phyloP scores from a whole-genome alignment of 2,113 vertebrate genomes.

The Panthera uncia region DNA sequence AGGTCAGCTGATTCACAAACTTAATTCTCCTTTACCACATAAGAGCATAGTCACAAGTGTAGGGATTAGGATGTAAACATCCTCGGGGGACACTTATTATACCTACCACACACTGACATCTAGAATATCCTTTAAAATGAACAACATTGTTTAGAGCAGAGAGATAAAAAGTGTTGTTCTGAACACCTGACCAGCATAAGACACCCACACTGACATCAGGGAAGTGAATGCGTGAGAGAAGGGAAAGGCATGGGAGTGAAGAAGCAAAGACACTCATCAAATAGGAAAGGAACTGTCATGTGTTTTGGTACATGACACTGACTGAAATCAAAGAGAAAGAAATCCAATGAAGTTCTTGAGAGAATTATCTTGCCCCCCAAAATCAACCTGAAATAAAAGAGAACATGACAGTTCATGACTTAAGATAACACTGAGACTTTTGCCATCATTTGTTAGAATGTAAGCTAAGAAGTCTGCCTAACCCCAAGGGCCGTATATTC shows the following conservation, averaged over 20 bases:
- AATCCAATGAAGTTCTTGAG: slow-evolving; percentile 42
- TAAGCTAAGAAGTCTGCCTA: background rate
- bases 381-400: slow-evolving; percentile 8
- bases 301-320: background rate
- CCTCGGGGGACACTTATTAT: background rate
- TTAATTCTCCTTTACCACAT: background rate
- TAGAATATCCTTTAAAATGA: slow-evolving; percentile 17
- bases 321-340: slow-evolving; percentile 7
- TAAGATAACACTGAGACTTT: background rate
- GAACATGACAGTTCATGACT: background rate
- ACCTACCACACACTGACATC: background rate
- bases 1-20: background rate
- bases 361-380: slow-evolving; percentile 14
- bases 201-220: background rate
- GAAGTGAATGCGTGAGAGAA: background rate
- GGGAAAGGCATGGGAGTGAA: background rate
- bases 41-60: background rate
- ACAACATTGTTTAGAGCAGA: background rate
- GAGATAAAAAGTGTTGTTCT: background rate
- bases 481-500: background rate
- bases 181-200: background rate
- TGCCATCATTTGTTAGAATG: background rate
- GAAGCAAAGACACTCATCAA: background rate
- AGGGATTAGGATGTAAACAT: background rate
- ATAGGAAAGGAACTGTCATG: background rate